phyloP scores from a whole-genome alignment of 2,888 invertebrate species.

The Teleiodes luculella region DNA sequence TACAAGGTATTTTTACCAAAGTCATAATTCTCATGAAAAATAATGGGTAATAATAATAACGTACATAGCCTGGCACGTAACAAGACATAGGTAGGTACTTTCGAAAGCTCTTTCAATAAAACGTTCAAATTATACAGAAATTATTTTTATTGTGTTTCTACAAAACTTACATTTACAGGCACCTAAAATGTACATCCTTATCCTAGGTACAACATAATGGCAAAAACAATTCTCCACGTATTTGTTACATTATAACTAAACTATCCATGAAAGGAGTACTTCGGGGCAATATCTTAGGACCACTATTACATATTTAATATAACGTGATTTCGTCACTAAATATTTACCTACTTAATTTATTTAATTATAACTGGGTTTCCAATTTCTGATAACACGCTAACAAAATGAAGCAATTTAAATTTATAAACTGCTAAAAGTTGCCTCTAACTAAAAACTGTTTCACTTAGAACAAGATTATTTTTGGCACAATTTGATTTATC shows the following conservation, averaged over 20 bases:
- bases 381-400: no score
- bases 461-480: not conserved
- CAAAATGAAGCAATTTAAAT: no score
- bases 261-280: conserved; percentile 15
- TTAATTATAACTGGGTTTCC: no score
- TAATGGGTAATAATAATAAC: no score
- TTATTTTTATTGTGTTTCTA: conserved; percentile 63
- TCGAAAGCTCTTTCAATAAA: conserved; percentile 21
- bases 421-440: no score
- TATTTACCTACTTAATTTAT: no score
- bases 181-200: conserved; percentile 77
- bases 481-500: not conserved
- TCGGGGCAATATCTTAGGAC: conserved; percentile 2
- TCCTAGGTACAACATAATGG: conserved; percentile 74
- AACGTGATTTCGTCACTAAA: not conserved
- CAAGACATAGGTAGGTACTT: conserved; percentile 8
- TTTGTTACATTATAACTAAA: conserved; percentile 38
- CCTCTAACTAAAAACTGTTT: not conserved
- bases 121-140: conserved; percentile 20
- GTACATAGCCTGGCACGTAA: no score
- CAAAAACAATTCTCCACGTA: conserved; percentile 65
- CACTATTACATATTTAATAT: not conserved
- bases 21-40: no score
- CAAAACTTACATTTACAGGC: conserved; percentile 70
- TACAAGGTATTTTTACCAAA: no score